A percentile compares a stretch with the other conserved stretches of the same genome.
phyloP scores from a whole-genome alignment of 2,888 invertebrate genomes.

The Andricus quercusramuli region DNA sequence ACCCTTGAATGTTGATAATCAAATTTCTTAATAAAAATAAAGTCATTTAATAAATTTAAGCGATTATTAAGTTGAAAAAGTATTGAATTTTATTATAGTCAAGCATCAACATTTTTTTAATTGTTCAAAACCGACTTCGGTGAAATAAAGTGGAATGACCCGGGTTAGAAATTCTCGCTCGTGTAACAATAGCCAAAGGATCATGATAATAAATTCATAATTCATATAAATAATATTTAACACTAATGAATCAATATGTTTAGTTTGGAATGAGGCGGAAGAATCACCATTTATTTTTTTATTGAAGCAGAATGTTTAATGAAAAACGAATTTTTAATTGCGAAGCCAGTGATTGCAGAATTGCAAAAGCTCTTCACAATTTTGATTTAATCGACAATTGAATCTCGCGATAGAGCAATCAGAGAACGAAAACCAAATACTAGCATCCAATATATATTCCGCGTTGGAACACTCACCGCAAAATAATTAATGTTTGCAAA shows the following conservation, averaged over 20 bases:
- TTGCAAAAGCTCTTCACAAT: conserved; percentile 13
- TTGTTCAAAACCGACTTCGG: too few species aligned
- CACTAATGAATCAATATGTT: background rate
- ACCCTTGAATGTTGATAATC: too few species aligned
- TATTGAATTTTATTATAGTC: too few species aligned
- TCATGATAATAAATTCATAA: too few species aligned
- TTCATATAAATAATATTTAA: too few species aligned
- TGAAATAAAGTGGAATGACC: too few species aligned
- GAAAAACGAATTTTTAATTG: background rate
- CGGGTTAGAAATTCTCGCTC: background rate
- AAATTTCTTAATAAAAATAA: too few species aligned
- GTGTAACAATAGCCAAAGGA: background rate
- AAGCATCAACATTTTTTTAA: too few species aligned
- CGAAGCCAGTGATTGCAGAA: conserved; percentile 1
- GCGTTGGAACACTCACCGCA: background rate
- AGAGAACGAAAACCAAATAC: background rate
- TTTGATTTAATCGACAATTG: conserved; percentile 19
- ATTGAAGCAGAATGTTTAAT: background rate
- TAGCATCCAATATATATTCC: conserved; percentile 1
- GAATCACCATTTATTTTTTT: background rate
- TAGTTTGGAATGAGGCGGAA: background rate
- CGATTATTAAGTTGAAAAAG: too few species aligned
- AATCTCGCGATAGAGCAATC: conserved; percentile 9
- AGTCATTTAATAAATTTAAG: too few species aligned
- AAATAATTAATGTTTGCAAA: conserved; percentile 10